phyloP scores from a whole-genome alignment of 64 coral and sea anemone genomes.

The Anthopleura sola region DNA sequence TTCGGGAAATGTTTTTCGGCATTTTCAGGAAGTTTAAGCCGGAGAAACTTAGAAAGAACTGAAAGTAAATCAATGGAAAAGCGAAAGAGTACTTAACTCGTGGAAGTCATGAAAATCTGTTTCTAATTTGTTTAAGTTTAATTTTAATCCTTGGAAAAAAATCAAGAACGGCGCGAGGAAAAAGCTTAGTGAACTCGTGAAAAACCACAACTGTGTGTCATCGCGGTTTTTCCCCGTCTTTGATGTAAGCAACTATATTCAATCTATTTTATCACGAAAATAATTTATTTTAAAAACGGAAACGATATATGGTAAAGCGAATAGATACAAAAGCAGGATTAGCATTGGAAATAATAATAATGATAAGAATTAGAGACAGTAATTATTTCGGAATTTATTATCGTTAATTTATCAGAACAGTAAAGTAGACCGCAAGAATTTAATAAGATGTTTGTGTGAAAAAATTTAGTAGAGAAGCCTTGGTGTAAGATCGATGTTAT shows the following conservation, averaged over 20 bases:
- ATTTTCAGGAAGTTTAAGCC: not conserved
- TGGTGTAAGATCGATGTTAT: too few species aligned
- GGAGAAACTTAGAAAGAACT: not conserved
- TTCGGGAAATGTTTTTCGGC: not conserved
- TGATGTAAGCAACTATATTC: not conserved
- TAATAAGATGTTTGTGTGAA: not conserved
- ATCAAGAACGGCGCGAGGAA: not conserved
- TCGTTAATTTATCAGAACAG: not conserved
- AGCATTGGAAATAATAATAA: not conserved
- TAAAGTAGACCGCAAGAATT: not conserved
- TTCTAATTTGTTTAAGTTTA: not conserved
- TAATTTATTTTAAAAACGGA: not conserved
- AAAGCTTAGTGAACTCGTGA: not conserved
- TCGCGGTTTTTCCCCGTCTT: not conserved
- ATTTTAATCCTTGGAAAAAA: too few species aligned
- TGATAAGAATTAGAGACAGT: not conserved
- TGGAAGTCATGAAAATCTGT: not conserved
- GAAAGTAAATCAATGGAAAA: not conserved
- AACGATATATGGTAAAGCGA: not conserved
- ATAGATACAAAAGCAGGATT: not conserved
- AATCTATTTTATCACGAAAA: not conserved
- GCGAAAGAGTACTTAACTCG: not conserved
- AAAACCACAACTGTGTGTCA: not conserved
- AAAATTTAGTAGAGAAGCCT: not conserved
- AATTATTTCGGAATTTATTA: not conserved